phyloP scores from a whole-genome alignment of 1,140 invertebrate species.

The Dreissena polymorpha region DNA sequence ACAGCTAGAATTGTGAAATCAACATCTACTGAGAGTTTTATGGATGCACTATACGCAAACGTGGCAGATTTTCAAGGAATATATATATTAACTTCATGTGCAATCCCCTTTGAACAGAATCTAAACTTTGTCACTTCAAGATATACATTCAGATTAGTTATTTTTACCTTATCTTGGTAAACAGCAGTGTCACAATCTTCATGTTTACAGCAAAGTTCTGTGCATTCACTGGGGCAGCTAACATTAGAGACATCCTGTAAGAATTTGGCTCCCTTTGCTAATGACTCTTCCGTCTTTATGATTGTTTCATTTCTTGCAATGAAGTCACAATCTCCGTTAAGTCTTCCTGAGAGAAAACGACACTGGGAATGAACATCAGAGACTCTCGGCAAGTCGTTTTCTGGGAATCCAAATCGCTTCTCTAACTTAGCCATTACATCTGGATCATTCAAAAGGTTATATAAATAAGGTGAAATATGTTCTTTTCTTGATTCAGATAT shows the following conservation, averaged over 20 bases:
- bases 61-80: too few relatives aligned
- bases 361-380: background rate
- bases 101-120: too few relatives aligned
- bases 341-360: background rate
- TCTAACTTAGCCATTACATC: constrained; percentile 34
- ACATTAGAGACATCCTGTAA: constrained; percentile 32
- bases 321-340: constrained; percentile 14
- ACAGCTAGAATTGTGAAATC: too few relatives aligned
- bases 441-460: constrained; percentile 37
- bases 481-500: constrained; percentile 20
- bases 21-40: too few relatives aligned
- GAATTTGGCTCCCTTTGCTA: constrained; percentile 37
- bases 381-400: constrained; percentile 1
- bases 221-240: constrained; percentile 37
- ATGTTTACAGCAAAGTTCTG: constrained; percentile 32
- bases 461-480: constrained; percentile 27
- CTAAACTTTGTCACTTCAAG: too few relatives aligned
- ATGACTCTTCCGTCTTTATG: constrained; percentile 48
- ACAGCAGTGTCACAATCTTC: constrained; percentile 46
- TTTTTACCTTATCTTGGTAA: constrained; percentile 44
- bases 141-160: too few relatives aligned
- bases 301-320: constrained; percentile 29
- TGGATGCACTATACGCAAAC: too few relatives aligned
- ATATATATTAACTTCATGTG: too few relatives aligned
- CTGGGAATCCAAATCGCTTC: constrained; percentile 23